Conservation (phyloP, 1,140 invertebrate species). For the Drosophila ironensis region DNA sequence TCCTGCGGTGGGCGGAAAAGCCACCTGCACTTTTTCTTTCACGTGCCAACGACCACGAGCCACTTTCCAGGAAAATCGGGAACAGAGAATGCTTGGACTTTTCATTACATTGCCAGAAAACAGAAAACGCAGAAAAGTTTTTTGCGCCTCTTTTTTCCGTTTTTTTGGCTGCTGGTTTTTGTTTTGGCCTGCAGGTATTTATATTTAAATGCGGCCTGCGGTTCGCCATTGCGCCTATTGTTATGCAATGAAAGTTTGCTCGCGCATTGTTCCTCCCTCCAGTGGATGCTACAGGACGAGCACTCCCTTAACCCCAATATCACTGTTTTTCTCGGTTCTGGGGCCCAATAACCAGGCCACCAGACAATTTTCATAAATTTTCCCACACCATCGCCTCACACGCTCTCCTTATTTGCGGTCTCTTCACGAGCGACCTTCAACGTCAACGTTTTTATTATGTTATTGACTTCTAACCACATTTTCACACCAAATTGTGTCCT, state of each 20-base stretch:
- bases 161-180: not conserved
- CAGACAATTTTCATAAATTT: conserved; percentile 58
- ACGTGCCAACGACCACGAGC: conserved; percentile 60
- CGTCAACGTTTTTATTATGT: conserved; percentile 70
- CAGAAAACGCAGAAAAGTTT: conserved; percentile 70
- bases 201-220: conserved; percentile 75
- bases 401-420: not conserved
- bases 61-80: conserved; percentile 15
- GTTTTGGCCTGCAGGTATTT: conserved; percentile 64
- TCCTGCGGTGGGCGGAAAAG: conserved; percentile 38
- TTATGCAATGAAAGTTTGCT: conserved; percentile 74
- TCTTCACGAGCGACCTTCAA: conserved; percentile 49
- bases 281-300: not conserved
- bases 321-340: not conserved
- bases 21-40: conserved; percentile 77
- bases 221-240: conserved; percentile 74
- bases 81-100: conserved; percentile 52
- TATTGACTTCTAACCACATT: conserved; percentile 78
- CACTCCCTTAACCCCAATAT: conserved; percentile 19
- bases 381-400: not conserved
- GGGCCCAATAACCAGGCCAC: conserved; percentile 10
- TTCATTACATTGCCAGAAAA: conserved; percentile 58
- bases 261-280: conserved; percentile 59
- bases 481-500: conserved; percentile 68
- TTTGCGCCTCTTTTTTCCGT: conserved; percentile 28